phyloP scores from a whole-genome alignment of 2,797 vertebrate species.

The Onychomys leucogaster region DNA sequence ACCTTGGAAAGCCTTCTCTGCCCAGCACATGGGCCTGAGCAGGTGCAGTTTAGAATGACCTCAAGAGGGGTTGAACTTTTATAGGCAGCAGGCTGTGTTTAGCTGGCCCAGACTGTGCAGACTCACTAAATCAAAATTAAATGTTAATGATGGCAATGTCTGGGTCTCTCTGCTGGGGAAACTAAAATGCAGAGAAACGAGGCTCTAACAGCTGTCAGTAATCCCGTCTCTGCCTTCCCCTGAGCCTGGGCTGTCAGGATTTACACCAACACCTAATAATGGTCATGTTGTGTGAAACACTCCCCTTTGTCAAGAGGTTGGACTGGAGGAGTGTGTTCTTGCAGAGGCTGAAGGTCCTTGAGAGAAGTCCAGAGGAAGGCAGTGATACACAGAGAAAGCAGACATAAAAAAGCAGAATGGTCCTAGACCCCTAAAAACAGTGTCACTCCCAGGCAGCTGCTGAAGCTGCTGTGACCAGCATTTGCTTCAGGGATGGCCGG shows the following conservation, averaged over 20 bases:
- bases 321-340: neutral
- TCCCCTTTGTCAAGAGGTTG: neutral
- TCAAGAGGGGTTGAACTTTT: neutral
- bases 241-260: neutral
- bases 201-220: conserved; percentile 64
- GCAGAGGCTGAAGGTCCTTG: conserved; percentile 14
- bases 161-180: conserved; percentile 40
- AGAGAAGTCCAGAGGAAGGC: neutral
- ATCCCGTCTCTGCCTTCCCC: conserved; percentile 46
- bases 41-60: conserved; percentile 22
- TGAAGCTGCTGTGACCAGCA: neutral
- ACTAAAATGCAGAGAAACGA: conserved; percentile 2
- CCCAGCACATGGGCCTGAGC: neutral
- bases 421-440: neutral
- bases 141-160: conserved; percentile 35
- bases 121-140: conserved; percentile 56
- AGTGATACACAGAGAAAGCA: neutral
- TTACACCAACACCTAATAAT: conserved; percentile 9
- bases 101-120: neutral
- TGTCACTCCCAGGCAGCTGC: accelerated
- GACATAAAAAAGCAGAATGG: neutral
- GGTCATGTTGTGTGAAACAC: neutral
- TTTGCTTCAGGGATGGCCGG: neutral
- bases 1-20: conserved; percentile 9
- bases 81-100: neutral